Evolutionary conservation across 35 echinoderm and acorn worm genomes (phyloP).

Genomic region (Nesometra sesokonis): DNA sequence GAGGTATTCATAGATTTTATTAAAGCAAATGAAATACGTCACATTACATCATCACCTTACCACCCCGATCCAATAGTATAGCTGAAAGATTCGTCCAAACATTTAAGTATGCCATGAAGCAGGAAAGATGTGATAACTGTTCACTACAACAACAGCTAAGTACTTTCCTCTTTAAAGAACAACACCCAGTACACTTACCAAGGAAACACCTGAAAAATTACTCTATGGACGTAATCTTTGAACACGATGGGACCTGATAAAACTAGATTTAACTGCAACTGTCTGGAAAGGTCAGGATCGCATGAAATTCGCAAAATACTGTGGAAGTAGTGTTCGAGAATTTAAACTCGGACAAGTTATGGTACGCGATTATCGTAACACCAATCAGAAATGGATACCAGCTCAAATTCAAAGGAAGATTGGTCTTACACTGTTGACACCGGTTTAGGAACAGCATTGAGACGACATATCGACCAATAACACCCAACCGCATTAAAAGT

Average conservation of each 20-base stretch:
- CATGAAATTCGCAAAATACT: background rate
- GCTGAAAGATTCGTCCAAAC: conserved; percentile 26
- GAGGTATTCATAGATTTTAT: conserved; percentile 4
- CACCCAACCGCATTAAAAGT: background rate
- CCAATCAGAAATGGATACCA: background rate
- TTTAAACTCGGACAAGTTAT: background rate
- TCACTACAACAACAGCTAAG: background rate
- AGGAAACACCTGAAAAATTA: conserved; percentile 11
- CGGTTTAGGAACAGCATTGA: background rate
- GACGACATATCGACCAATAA: background rate
- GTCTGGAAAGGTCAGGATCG: background rate
- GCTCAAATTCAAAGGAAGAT: background rate
- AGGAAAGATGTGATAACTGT: background rate
- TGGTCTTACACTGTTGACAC: background rate
- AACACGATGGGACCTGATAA: background rate
- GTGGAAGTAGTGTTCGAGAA: background rate
- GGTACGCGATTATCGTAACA: background rate
- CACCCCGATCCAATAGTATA: conserved; percentile 21
- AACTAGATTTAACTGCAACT: background rate
- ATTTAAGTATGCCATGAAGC: conserved; percentile 18
- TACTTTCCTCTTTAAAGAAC: conserved; percentile 33
- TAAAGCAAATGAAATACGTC: conserved; percentile 1
- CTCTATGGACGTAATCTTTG: background rate
- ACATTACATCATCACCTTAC: conserved; percentile 8
- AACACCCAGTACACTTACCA: conserved; percentile 2